A percentile compares a stretch with the other conserved stretches of the same genome.
Evolutionary conservation across 2,797 vertebrate genomes (phyloP).

Genomic region (Cyprinella venusta): DNA sequence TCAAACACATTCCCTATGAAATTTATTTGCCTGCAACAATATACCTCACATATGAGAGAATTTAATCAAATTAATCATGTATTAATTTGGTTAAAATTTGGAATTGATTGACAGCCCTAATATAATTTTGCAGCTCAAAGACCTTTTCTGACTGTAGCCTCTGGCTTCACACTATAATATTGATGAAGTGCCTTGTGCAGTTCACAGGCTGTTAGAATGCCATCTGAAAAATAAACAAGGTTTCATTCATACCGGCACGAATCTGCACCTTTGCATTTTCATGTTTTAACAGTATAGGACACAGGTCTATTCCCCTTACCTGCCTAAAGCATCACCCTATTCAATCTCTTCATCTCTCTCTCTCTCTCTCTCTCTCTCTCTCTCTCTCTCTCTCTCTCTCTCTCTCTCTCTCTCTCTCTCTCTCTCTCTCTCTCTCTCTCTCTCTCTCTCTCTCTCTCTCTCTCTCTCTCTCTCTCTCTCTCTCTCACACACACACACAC

Average conservation of each 20-base stretch:
- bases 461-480: constrained; percentile 19
- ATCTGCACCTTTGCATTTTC: constrained; percentile 19
- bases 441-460: constrained; percentile 44
- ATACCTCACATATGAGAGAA: background rate
- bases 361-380: constrained; percentile 44
- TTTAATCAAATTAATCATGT: background rate
- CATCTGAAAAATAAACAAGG: constrained; percentile 11
- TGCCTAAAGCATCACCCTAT: background rate
- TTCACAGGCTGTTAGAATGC: background rate
- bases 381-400: constrained; percentile 19
- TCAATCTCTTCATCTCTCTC: background rate
- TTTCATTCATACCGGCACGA: constrained; percentile 3
- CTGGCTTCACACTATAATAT: background rate
- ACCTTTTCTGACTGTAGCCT: background rate
- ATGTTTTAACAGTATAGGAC: background rate
- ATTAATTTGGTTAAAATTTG: background rate
- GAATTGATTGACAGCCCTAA: background rate
- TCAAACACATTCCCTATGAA: background rate
- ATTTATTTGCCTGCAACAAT: background rate
- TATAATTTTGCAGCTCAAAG: constrained; percentile 11
- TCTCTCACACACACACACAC: constrained; percentile 34
- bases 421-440: constrained; percentile 34
- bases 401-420: constrained; percentile 43
- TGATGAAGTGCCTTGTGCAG: background rate
- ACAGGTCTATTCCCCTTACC: constrained; percentile 3